phyloP scores from a whole-genome alignment of 2,113 vertebrate species.

The Tenebrosternarchus preto region DNA sequence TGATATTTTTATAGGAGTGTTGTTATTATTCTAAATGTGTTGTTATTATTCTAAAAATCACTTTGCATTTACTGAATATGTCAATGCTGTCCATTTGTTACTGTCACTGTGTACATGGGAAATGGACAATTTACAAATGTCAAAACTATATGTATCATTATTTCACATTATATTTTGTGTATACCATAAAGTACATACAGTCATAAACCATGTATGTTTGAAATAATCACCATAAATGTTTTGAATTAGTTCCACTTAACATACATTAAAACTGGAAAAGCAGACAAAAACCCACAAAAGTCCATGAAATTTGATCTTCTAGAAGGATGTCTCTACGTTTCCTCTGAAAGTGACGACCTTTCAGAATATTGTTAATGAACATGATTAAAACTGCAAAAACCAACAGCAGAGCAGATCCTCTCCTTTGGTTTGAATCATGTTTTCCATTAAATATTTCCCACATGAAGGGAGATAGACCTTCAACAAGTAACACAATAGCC shows the following conservation, averaged over 20 bases:
- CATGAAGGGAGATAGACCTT: background rate
- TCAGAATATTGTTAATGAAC: slow-evolving; percentile 14
- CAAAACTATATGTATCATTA: background rate
- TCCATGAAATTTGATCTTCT: slow-evolving; percentile 20
- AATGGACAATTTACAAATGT: background rate
- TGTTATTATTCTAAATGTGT: no score
- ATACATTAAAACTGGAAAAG: background rate
- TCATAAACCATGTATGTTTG: slow-evolving; percentile 4
- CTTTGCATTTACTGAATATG: background rate
- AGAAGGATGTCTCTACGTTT: slow-evolving; percentile 23
- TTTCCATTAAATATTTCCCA: slow-evolving; percentile 10
- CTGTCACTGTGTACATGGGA: background rate
- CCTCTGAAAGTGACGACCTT: slow-evolving; percentile 27
- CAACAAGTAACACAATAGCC: no score
- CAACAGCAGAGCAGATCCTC: slow-evolving; percentile 26
- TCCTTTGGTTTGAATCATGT: slow-evolving; percentile 15
- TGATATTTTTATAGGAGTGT: no score
- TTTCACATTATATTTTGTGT: background rate
- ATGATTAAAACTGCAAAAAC: slow-evolving; percentile 13
- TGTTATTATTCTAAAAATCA: no score
- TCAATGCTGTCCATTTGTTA: background rate
- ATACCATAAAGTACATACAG: background rate
- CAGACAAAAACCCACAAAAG: slow-evolving; percentile 20
- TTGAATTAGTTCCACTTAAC: slow-evolving; percentile 2
- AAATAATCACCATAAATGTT: slow-evolving; percentile 6